phyloP scores from a whole-genome alignment of 2,888 invertebrate genomes.

The Miltochrista miniata region DNA sequence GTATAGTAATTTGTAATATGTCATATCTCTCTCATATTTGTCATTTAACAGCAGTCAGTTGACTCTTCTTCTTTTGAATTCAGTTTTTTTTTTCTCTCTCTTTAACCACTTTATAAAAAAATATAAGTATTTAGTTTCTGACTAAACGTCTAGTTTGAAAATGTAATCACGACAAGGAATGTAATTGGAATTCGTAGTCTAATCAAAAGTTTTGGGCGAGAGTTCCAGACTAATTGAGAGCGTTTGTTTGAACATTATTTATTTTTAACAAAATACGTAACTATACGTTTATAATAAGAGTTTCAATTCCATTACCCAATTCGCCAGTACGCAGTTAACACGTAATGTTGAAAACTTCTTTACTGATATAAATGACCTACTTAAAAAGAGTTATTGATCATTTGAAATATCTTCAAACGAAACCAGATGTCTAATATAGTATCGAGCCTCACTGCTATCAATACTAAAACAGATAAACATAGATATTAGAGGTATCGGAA shows the following conservation, averaged over 20 bases:
- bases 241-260: constrained; percentile 1
- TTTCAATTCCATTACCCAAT: constrained; percentile 4
- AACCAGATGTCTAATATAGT: neutral
- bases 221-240: neutral
- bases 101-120: no score
- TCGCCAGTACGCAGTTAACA: neutral
- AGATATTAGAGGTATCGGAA: constrained; percentile 16
- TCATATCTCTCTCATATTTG: no score
- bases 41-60: no score
- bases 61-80: no score
- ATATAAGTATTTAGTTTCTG: no score
- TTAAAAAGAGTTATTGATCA: constrained; percentile 1
- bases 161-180: no score
- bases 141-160: no score
- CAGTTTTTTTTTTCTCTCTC: no score
- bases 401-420: neutral
- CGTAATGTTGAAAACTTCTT: neutral
- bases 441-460: neutral
- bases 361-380: neutral
- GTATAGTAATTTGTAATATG: no score
- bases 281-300: neutral
- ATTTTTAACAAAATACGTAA: constrained; percentile 4
- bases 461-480: neutral
- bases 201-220: no score
- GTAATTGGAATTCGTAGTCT: no score